A percentile compares a stretch with the other conserved stretches of the same genome.
These are phyloP conservation scores for Aphodius sticticus DNA, from an alignment of 2,888 invertebrate species.

Conservation along the genomic window DNA sequence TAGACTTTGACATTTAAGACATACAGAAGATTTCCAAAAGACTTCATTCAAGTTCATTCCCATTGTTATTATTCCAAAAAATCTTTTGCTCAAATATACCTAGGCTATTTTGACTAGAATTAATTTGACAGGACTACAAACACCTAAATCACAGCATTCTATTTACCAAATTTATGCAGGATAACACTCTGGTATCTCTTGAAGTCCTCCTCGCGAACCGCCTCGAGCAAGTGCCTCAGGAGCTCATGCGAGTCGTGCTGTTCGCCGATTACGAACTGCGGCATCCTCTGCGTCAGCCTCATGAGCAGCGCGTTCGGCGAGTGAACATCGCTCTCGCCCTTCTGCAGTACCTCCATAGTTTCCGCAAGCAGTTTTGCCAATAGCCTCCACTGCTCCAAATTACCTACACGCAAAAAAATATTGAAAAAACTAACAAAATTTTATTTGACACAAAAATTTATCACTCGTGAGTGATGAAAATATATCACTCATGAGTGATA, in stretches of 20 bases:
- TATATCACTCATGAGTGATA: too few relatives aligned
- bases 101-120: too few relatives aligned
- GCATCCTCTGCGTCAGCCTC: constrained; percentile 72
- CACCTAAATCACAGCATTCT: neutral
- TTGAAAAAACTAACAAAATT: neutral
- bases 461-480: neutral
- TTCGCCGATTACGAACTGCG: constrained; percentile 91
- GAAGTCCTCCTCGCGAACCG: constrained; percentile 78
- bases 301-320: constrained; percentile 71
- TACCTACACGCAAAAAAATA: constrained; percentile 53
- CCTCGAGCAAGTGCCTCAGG: constrained; percentile 88
- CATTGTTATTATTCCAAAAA: too few relatives aligned
- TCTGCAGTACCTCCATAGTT: constrained; percentile 74
- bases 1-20: too few relatives aligned
- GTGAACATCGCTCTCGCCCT: constrained; percentile 70
- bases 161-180: constrained; percentile 72
- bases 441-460: neutral
- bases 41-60: too few relatives aligned
- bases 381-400: constrained; percentile 73
- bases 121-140: too few relatives aligned
- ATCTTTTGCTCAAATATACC: too few relatives aligned
- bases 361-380: constrained; percentile 74
- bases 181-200: constrained; percentile 86
- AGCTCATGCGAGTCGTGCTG: constrained; percentile 98
- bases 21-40: too few relatives aligned